phyloP scores from a whole-genome alignment of 1,140 invertebrate species.

The Proctacanthus coquilletti region DNA sequence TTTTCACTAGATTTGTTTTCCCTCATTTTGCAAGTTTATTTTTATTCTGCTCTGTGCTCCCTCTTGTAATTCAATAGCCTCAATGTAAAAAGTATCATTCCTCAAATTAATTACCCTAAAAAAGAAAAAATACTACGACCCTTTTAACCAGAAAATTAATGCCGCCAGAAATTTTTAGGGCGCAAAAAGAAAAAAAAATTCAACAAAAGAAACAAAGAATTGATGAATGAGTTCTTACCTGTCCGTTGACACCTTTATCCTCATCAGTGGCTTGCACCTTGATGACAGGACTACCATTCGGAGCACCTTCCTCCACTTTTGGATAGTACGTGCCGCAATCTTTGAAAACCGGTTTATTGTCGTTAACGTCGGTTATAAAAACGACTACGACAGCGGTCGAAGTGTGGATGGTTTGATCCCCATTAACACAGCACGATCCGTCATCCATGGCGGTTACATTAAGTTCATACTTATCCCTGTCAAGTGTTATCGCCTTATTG shows the following conservation, averaged over 20 bases:
- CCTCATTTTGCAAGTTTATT: too few species aligned
- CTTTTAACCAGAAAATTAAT: too few species aligned
- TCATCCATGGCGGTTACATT: conserved; percentile 91
- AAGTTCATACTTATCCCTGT: conserved; percentile 80
- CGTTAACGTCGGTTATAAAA: conserved; percentile 91
- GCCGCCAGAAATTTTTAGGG: too few species aligned
- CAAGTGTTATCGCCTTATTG: conserved; percentile 65
- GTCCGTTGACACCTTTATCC: conserved; percentile 86
- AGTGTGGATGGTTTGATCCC: conserved; percentile 71
- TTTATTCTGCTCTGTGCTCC: too few species aligned
- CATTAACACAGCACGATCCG: conserved; percentile 79
- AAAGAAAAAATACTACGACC: too few species aligned
- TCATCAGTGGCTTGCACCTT: conserved; percentile 87
- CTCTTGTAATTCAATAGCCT: too few species aligned
- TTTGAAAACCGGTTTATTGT: conserved; percentile 88
- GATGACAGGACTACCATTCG: conserved; percentile 81
- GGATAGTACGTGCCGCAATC: conserved; percentile 83
- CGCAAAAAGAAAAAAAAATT: background rate
- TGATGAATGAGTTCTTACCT: conserved; percentile 36
- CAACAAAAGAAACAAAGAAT: too few species aligned
- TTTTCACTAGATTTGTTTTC: too few species aligned
- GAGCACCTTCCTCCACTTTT: conserved; percentile 83
- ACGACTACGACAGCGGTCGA: conserved; percentile 92
- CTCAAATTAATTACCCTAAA: too few species aligned
- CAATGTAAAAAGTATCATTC: too few species aligned